Evolutionary conservation across 2,113 vertebrate genomes (phyloP).

Genomic region (Pitta sordida): DNA sequence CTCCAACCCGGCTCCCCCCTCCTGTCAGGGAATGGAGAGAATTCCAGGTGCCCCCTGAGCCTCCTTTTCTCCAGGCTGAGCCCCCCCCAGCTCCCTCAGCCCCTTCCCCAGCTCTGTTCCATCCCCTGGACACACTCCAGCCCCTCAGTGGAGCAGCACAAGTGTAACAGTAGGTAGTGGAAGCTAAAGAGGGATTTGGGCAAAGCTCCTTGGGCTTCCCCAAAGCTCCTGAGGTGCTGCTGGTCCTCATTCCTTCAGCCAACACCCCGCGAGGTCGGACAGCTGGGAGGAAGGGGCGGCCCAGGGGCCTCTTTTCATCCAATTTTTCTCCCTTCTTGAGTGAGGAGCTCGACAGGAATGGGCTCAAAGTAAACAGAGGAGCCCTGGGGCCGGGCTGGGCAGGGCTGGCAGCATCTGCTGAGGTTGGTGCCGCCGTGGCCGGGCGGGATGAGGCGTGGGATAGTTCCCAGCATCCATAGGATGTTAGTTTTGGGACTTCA

Average conservation of each 20-base stretch:
- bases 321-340: neutral
- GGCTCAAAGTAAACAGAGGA: neutral
- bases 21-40: neutral
- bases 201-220: neutral
- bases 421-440: neutral
- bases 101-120: rapidly evolving
- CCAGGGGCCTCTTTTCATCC: neutral
- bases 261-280: rapidly evolving
- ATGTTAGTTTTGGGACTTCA: constrained; percentile 37
- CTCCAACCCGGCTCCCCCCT: rapidly evolving
- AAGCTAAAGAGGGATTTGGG: neutral
- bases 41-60: neutral
- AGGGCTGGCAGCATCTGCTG: neutral
- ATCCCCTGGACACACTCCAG: neutral
- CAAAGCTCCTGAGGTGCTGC: neutral
- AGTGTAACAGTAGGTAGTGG: neutral
- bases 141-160: neutral
- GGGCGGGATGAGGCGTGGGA: neutral
- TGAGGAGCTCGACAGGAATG: neutral
- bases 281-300: neutral
- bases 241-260: neutral
- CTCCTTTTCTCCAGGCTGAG: neutral
- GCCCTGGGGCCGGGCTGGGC: neutral
- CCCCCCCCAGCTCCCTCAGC: neutral
- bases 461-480: constrained; percentile 3